Base-by-base conservation (phyloP, 1,140 invertebrate species). In the Caenorhabditis tropicalis region DNA sequence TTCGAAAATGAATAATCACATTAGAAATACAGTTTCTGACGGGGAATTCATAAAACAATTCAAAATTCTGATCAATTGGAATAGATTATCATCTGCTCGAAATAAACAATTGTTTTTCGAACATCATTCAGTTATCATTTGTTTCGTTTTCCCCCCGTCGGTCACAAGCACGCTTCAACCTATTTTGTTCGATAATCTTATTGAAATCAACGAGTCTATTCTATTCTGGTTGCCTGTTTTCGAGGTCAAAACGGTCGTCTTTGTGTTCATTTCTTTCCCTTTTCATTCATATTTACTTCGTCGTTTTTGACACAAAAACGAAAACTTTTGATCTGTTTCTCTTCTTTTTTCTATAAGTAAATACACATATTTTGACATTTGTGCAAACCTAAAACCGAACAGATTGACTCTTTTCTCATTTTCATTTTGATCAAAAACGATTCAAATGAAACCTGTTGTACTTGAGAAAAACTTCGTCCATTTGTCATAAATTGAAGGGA, bases 331-430 rank as follows among this genome's bases (percentile, higher is more conserved):
- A 74, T 39, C 65, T 74, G 33, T 21, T 51, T 51, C 5, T 19
- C 19, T n/a, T n/a, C n/a, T 65, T 65, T 36, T 24, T 74, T 43
- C 15, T 29, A 36, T 74, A 29, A 24, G 27, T 74, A 43, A 74
- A 46, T 43, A 74, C 65, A 74, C 65, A 74, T 74, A 74, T 74
- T 74, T 39, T 74, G 65, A 74, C 65, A 74, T 24, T 4, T 74
- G 65, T 43, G n/a, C 10, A 65, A 33, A 21, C 27, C 31, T 15
- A 31, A 58, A 51, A 51, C 24, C 21, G 10, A 12, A 9, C 53
- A 21, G 21, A 12, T 27, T 10, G 4, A 19, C 21, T 56, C 24
- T 27, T n/a, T 21, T 29, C 24, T 56, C 53, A 6, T 27, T n/a
- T 56, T 56, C 53, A 6, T 27, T 27, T 27, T 56, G 21, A 12